Conservation (phyloP, 2,113 vertebrate species). For the Oryzias melastigma region DNA sequence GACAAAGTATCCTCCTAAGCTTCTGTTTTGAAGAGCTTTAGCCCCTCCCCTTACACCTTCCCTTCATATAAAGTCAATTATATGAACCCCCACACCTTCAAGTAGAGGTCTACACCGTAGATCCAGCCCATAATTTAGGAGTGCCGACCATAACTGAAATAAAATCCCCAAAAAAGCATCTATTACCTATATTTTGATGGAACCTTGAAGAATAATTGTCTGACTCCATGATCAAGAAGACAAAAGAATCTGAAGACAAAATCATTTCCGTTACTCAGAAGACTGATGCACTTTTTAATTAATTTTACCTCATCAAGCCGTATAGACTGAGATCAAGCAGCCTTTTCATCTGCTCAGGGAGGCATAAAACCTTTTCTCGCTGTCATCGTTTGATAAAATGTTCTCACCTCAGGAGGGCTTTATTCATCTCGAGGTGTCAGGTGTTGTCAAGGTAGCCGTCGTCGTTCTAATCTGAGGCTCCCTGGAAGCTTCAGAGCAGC, state of each 20-base stretch:
- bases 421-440: conserved; percentile 6
- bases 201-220: too few species aligned
- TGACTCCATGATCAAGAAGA: too few species aligned
- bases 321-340: not conserved
- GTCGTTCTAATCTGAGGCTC: conserved; percentile 6
- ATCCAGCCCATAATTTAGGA: too few species aligned
- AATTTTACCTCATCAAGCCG: not conserved
- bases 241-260: not conserved
- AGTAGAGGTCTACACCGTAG: too few species aligned
- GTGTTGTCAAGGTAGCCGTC: conserved; percentile 11
- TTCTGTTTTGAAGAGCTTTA: too few species aligned
- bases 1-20: too few species aligned
- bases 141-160: too few species aligned
- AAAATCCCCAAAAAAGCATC: too few species aligned
- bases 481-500: conserved; percentile 1
- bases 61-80: too few species aligned
- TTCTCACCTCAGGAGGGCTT: conserved; percentile 3
- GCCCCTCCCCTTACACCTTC: too few species aligned
- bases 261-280: not conserved
- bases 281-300: not conserved
- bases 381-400: conserved; percentile 9
- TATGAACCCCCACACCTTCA: too few species aligned
- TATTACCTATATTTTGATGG: too few species aligned
- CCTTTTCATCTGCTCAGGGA: not conserved
- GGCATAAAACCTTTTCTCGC: not conserved